Base-by-base conservation (phyloP, 2,888 invertebrate genomes). In the Aspidiotus rigidus region DNA sequence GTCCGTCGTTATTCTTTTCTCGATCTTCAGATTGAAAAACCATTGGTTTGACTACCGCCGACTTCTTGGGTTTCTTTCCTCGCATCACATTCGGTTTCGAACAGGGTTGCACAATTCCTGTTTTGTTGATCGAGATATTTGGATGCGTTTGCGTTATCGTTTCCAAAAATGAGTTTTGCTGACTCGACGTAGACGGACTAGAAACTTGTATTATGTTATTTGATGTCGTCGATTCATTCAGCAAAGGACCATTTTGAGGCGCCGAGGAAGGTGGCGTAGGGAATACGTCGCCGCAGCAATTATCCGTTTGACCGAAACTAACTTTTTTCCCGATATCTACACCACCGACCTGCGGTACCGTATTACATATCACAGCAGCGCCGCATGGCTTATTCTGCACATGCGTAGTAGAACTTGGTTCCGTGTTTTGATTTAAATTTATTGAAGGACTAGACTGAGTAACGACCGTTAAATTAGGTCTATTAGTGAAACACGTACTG, bases 401-500 rank as follows among this genome's bases (percentile, higher is more conserved):
- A 7, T 57, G 64, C 5, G 55, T 70, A 59, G 64, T 71, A 28
- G 28, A 28, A 55, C 15, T 15, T 16, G 39, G 56, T 16, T 62
- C 44, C n/a, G 41, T 40, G 15, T 55, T 11, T 15, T 53, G 61
- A 69, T 61, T 62, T 40, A 16, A 54, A 53, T 61, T 61, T 13
- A n/a, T 17, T 16, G 67, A 13, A 56, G 66, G 70, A 69, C 69
- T 69, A 69, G 72, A 63, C 62, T 74, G 72, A 13, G 75, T 73
- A 9, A 75, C 74, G n/a, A 75, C 74, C 10, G 75, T 75, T 62
- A 75, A 72, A 69, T 75, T 75, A 13, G 75, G 75, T 53, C 75
- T 69, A 66, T 75, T 75, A 55, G 72, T 72, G 74, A 74, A 70
- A 86, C 89, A 6, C 80, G 87, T 73, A 40, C 49, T 62, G 9